These are phyloP conservation scores for Oryctolagus cuniculus DNA, from an alignment of 2,113 vertebrate genomes.

Conservation along the genomic window mOryCun1.1 NC_091450.1:24505001-24505500, in stretches of 20 bases:
- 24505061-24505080: neutral
- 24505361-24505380: neutral
- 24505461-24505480: rapidly evolving
- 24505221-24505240: neutral
- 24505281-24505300: neutral
- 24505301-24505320: neutral
- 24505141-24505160: neutral
- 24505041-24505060: neutral
- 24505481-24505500: neutral
- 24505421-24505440: neutral
- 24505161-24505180: neutral
- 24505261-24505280: neutral
- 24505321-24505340: neutral
- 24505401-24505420: neutral
- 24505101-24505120: neutral
- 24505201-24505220: neutral
- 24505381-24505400: neutral
- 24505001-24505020: neutral
- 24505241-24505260: neutral
- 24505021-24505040: neutral
- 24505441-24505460: neutral
- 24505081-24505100: neutral
- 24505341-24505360: neutral
- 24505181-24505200: neutral
- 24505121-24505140: neutral